A percentile compares a stretch with the other conserved stretches of the same genome.
Conservation (phyloP, 2,888 invertebrate species). For the Harpagoxenus sublaevis region DNA sequence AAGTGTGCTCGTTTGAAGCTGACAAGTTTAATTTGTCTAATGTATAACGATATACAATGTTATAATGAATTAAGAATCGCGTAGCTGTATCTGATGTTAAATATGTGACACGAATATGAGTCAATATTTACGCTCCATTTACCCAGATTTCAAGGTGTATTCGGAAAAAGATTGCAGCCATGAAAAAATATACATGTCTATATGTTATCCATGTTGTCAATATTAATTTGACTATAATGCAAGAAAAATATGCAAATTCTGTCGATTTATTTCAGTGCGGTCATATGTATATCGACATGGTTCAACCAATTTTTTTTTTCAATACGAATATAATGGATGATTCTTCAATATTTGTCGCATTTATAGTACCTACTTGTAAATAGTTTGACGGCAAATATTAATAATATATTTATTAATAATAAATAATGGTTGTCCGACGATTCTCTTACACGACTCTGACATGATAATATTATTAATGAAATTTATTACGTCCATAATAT, state of each 20-base stretch:
- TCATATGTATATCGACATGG: neutral
- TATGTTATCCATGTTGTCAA: neutral
- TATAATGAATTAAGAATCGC: neutral
- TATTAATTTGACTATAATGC: neutral
- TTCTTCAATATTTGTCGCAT: slow-evolving; percentile 1
- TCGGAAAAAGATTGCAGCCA: neutral
- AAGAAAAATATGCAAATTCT: neutral
- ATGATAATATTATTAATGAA: neutral
- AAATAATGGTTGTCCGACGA: neutral
- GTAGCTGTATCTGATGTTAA: neutral
- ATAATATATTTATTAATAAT: neutral
- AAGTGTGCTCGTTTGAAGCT: neutral
- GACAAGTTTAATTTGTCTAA: slow-evolving; percentile 23
- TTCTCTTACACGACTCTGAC: neutral
- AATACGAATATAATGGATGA: neutral
- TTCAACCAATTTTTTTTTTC: neutral
- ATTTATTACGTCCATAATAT: neutral
- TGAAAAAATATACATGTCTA: neutral
- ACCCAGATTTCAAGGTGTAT: neutral
- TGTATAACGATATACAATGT: neutral
- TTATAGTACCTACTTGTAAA: neutral
- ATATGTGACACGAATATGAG: neutral
- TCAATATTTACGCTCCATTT: neutral
- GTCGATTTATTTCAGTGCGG: neutral
- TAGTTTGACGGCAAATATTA: neutral